Conservation (phyloP, 2,797 vertebrate genomes). For the Emydoidea blandingii region DNA sequence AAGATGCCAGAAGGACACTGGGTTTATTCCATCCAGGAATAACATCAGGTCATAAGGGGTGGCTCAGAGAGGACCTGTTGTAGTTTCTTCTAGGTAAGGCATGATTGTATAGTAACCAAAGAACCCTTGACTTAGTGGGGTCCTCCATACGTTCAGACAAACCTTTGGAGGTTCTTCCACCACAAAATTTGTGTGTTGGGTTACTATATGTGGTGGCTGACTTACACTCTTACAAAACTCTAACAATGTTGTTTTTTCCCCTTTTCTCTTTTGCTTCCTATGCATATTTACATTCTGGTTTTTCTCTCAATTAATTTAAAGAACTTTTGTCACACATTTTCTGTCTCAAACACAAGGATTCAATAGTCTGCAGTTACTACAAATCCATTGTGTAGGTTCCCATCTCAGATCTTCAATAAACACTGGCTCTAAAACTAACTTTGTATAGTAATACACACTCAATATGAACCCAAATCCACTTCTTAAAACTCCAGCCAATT, state of each 20-base stretch:
- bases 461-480: neutral
- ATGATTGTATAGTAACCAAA: neutral
- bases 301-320: neutral
- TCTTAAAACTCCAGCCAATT: neutral
- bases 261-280: neutral
- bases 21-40: neutral
- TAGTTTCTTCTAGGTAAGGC: neutral
- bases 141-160: neutral
- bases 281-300: neutral
- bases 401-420: neutral
- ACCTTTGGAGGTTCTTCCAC: neutral
- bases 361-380: neutral
- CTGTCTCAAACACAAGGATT: neutral
- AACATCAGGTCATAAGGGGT: neutral
- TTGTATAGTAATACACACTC: neutral
- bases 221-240: neutral
- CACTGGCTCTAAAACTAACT: neutral
- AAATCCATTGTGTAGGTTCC: neutral
- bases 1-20: neutral
- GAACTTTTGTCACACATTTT: neutral
- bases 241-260: neutral
- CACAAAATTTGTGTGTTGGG: neutral
- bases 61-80: neutral
- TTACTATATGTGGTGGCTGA: neutral
- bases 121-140: neutral